Base-by-base conservation (phyloP, 2,797 vertebrate genomes). In the Galaxias olidus region DNA sequence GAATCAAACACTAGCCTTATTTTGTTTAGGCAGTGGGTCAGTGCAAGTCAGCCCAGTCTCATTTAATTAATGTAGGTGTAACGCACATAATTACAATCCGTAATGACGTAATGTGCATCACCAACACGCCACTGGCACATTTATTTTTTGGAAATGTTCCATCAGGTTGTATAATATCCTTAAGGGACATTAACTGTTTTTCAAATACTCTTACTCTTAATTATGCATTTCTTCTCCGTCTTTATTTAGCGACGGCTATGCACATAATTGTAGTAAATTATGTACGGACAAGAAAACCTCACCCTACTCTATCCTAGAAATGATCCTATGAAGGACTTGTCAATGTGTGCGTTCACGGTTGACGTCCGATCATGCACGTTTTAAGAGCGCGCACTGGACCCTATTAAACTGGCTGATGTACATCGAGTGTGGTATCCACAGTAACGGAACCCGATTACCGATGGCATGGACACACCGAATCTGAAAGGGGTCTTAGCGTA, bases 1-100 rank as follows among this genome's bases (percentile, higher is more conserved):
- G 55, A 57, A 54, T 61, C 19, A 30, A 12, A 61, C n/a, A 12
- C 50, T 20, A 1, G 19, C n/a, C n/a, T 19, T 20, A 19, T 18
- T 47, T 14, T 60, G 48, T 52, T 13, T 11, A 50, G 54, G n/a
- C 40, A 60, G 48, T 48, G 64, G 15, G 48, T 18, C 10, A 66
- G 66, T 7, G 15, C 50, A 77, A 71, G 46, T 67, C 61, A 15
- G 4, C 49, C 15, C 8, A 6, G 13, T 44, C 50, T 74, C 48
- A 59, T 76, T 81, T 79, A 50, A 79, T 83, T 84, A 30, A 2
- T 30, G 30, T 79, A 81, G 77, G 61, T 12, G 40, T 17, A 70
- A 59, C 54, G 57, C 75, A 73, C 72, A 62, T 50, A 82, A 74
- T 78, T 71, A 41, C 1, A 51, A 76, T 81, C 77, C 75, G 83